Conservation (phyloP, 2,113 vertebrate genomes). For the Brienomyrus brachyistius region DNA sequence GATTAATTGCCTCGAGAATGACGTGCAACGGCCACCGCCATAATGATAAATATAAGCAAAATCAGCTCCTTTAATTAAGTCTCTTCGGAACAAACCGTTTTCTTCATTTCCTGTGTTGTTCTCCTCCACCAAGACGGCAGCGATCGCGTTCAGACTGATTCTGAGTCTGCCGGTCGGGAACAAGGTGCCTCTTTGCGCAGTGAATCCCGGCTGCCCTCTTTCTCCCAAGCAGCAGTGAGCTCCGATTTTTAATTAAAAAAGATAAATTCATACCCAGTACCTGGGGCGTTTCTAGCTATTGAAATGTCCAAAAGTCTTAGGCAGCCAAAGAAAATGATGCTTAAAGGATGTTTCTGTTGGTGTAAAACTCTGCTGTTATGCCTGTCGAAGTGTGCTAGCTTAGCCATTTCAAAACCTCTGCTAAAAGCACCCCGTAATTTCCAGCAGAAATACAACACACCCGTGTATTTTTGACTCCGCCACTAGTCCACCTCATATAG, state of each 20-base stretch:
- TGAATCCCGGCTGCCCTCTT: background rate
- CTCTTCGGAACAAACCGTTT: background rate
- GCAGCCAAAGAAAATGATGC: background rate
- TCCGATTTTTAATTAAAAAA: background rate
- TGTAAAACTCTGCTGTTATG: background rate
- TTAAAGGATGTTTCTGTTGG: background rate
- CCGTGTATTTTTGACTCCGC: too few relatives aligned
- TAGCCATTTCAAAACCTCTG: background rate
- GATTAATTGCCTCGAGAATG: background rate
- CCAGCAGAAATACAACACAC: background rate
- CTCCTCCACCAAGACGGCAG: background rate
- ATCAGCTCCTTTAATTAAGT: background rate
- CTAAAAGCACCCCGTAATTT: background rate
- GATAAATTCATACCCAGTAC: background rate
- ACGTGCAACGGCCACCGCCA: background rate
- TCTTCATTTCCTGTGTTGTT: background rate
- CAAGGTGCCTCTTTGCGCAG: background rate
- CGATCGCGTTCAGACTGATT: background rate
- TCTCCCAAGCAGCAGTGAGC: background rate
- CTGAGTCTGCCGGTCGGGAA: background rate
- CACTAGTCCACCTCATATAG: too few relatives aligned
- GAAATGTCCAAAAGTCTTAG: background rate
- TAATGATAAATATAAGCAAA: background rate
- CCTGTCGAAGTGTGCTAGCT: background rate
- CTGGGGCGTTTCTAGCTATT: too few relatives aligned